phyloP scores from a whole-genome alignment of 2,888 invertebrate genomes.

The Dolomedes plantarius region DNA sequence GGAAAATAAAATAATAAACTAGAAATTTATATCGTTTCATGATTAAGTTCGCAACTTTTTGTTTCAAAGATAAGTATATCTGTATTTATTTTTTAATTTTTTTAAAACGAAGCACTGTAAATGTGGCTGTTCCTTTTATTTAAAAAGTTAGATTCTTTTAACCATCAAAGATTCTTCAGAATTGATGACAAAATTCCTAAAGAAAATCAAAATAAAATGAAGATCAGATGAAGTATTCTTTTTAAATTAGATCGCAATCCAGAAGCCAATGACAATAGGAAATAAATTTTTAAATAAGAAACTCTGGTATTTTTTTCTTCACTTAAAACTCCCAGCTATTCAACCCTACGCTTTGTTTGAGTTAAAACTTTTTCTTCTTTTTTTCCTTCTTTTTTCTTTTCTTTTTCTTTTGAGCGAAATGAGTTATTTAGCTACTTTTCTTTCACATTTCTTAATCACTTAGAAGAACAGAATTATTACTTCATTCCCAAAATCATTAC shows the following conservation, averaged over 20 bases:
- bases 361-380: not conserved
- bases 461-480: slow-evolving; percentile 56
- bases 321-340: not conserved
- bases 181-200: not conserved
- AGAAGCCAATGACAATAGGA: slow-evolving; percentile 5
- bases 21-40: no score
- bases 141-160: not conserved
- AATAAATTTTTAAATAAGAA: slow-evolving; percentile 23
- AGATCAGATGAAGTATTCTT: not conserved
- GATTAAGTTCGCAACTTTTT: no score
- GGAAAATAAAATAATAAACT: no score
- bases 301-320: not conserved
- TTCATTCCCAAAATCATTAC: slow-evolving; percentile 55
- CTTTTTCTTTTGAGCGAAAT: no score
- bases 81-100: not conserved
- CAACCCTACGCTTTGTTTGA: not conserved
- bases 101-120: not conserved
- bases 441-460: slow-evolving; percentile 38
- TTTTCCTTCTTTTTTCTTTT: no score
- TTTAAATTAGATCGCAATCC: slow-evolving; percentile 17
- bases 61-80: no score
- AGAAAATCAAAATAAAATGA: not conserved
- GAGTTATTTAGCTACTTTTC: slow-evolving; percentile 25
- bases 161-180: not conserved
- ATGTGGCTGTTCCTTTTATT: not conserved